Percentiles rank a stretch among this genome's conserved stretches.
phyloP scores from a whole-genome alignment of 2,797 vertebrate genomes.

The Poecilia gillii region DNA sequence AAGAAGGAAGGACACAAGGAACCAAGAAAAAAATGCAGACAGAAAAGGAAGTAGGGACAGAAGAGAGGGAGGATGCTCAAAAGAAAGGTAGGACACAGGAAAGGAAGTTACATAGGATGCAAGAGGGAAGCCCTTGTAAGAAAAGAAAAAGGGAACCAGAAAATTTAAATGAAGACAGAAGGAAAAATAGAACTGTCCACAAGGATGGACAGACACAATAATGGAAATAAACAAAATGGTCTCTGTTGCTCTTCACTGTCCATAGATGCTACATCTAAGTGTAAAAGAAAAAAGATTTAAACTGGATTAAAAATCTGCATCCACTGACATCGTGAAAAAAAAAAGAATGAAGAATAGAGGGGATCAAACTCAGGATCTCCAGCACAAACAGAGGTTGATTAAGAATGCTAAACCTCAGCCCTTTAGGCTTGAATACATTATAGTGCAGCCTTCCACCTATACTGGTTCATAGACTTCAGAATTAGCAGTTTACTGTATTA shows the following conservation, averaged over 20 bases:
- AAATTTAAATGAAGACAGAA: slow-evolving; percentile 11
- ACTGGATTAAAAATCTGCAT: no score
- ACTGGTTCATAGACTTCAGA: neutral
- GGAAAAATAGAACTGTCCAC: neutral
- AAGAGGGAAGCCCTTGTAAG: neutral
- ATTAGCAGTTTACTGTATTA: neutral
- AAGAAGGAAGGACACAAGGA: neutral
- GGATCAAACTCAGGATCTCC: neutral
- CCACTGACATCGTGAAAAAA: neutral
- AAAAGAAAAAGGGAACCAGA: neutral
- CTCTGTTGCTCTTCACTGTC: no score
- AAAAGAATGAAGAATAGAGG: neutral
- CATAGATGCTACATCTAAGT: no score
- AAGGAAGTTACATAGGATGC: neutral
- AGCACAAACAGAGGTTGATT: neutral
- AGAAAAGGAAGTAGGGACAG: neutral
- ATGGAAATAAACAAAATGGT: no score
- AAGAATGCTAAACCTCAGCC: neutral
- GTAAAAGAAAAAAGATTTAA: neutral
- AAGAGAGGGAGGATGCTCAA: neutral
- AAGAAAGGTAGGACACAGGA: neutral
- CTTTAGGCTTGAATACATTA: neutral
- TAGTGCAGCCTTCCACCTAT: neutral
- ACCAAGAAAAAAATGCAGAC: neutral
- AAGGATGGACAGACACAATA: neutral